phyloP scores from a whole-genome alignment of 2,113 vertebrate genomes.

The Mus spicilegus region DNA sequence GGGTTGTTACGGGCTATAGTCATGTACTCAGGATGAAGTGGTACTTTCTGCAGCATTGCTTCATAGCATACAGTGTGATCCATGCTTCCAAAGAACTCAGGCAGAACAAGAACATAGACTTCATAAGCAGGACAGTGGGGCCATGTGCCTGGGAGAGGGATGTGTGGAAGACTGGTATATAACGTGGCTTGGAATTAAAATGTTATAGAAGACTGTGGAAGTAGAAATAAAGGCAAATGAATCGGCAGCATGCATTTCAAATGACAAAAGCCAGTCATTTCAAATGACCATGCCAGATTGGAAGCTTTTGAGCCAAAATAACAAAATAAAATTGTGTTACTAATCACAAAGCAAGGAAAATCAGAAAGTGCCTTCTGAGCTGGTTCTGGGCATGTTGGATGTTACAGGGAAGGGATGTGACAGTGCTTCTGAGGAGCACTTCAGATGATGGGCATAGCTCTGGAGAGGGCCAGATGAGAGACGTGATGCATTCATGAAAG shows the following conservation, averaged over 20 bases:
- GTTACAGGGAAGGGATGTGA: neutral
- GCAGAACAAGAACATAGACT: neutral
- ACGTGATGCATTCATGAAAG: conserved; percentile 15
- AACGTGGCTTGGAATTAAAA: neutral
- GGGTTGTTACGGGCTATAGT: neutral
- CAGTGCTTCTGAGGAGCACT: conserved; percentile 29
- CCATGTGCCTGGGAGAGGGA: neutral
- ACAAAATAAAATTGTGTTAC: neutral
- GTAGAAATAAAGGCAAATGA: conserved; percentile 44
- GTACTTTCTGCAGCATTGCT: neutral
- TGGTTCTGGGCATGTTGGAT: neutral
- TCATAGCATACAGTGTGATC: neutral
- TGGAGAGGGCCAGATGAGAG: conserved; percentile 3
- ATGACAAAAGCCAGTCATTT: conserved; percentile 7
- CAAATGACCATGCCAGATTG: neutral
- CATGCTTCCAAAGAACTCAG: neutral
- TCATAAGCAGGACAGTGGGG: neutral
- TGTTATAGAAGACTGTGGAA: neutral
- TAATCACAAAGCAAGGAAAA: neutral
- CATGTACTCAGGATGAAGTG: neutral
- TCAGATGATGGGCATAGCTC: neutral
- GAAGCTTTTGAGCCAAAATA: neutral
- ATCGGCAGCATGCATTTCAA: conserved; percentile 16
- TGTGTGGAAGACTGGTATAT: neutral
- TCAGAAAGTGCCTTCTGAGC: conserved; percentile 4